Evolutionary conservation across 1,140 invertebrate species (phyloP).

Genomic region (Danaus plexippus): DNA sequence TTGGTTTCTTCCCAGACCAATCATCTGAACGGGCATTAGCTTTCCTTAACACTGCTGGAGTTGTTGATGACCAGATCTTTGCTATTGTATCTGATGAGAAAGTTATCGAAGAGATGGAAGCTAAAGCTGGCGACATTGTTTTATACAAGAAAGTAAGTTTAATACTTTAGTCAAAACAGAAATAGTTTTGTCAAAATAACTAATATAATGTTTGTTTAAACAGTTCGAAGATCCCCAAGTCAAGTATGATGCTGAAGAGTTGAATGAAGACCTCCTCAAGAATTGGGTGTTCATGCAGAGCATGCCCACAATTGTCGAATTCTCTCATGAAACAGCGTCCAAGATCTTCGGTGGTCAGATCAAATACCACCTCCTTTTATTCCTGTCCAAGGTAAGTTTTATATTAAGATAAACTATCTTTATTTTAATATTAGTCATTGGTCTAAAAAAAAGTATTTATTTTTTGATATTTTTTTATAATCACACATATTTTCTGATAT

Average conservation of each 20-base stretch:
- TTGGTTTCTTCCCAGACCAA: constrained; percentile 96
- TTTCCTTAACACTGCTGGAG: constrained; percentile 85
- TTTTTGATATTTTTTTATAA: too few species aligned
- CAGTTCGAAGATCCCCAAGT: constrained; percentile 93
- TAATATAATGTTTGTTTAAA: background rate
- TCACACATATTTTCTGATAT: too few species aligned
- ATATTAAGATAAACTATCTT: too few species aligned
- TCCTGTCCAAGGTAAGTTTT: constrained; percentile 84
- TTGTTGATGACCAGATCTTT: constrained; percentile 91
- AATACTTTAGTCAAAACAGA: constrained; percentile 6
- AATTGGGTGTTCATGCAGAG: constrained; percentile 90
- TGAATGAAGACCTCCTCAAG: constrained; percentile 78
- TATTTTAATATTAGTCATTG: too few species aligned
- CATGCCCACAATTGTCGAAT: constrained; percentile 95
- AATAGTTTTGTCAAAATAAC: constrained; percentile 1
- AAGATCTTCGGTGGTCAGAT: constrained; percentile 99
- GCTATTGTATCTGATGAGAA: constrained; percentile 85
- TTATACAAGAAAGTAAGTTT: constrained; percentile 90
- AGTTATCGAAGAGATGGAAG: constrained; percentile 83
- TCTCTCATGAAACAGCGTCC: constrained; percentile 95
- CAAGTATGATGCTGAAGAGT: constrained; percentile 82
- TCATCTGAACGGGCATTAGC: constrained; percentile 84
- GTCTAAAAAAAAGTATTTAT: too few species aligned
- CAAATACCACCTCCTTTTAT: constrained; percentile 95
- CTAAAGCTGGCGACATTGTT: constrained; percentile 81